phyloP scores from a whole-genome alignment of 2,113 vertebrate species.

The Calidris pygmaea region DNA sequence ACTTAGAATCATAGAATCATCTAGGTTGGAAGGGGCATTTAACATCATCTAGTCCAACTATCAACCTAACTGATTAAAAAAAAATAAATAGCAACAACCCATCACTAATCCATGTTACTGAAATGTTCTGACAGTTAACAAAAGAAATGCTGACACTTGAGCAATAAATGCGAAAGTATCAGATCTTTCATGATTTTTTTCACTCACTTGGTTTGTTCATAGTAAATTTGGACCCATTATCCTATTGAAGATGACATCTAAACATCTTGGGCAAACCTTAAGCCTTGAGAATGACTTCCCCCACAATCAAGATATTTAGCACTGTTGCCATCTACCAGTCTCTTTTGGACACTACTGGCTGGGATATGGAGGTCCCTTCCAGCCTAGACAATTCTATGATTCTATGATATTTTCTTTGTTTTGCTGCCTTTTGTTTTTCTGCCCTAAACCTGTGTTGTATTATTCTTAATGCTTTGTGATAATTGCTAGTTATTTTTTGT shows the following conservation, averaged over 20 bases:
- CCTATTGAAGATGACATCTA: not conserved
- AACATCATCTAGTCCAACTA: too few relatives aligned
- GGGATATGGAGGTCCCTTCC: too few relatives aligned
- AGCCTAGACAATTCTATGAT: too few relatives aligned
- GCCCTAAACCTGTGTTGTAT: too few relatives aligned
- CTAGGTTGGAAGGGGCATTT: too few relatives aligned
- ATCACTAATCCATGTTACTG: too few relatives aligned
- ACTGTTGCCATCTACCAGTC: not conserved
- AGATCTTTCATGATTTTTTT: not conserved
- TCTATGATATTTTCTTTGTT: too few relatives aligned
- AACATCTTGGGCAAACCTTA: not conserved
- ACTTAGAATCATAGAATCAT: not conserved
- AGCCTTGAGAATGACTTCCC: not conserved
- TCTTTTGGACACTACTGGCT: not conserved
- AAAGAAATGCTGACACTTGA: not conserved
- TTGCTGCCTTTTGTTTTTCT: too few relatives aligned
- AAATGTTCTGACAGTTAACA: not conserved
- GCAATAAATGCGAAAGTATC: not conserved
- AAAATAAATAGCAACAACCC: too few relatives aligned
- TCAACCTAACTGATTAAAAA: too few relatives aligned
- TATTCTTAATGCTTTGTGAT: not conserved
- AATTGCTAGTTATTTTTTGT: not conserved
- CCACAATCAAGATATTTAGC: not conserved
- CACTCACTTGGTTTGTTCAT: not conserved
- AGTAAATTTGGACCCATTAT: not conserved